phyloP scores from a whole-genome alignment of 2,113 vertebrate species.

The Synchiropus splendidus region DNA sequence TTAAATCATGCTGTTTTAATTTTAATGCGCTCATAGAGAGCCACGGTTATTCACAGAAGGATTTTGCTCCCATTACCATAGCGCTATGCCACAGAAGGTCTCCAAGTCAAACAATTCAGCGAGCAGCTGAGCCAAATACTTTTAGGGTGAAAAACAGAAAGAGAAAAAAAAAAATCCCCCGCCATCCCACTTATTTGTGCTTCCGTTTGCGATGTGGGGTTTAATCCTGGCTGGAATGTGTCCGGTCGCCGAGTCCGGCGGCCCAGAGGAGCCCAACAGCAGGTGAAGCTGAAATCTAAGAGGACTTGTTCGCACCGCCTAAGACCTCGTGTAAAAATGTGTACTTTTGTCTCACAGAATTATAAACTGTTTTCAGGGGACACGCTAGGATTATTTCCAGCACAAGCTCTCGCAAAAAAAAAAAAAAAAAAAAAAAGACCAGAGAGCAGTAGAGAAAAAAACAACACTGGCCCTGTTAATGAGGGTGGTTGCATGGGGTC shows the following conservation, averaged over 20 bases:
- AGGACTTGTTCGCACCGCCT: too few species aligned
- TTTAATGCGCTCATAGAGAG: too few species aligned
- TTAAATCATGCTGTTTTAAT: too few species aligned
- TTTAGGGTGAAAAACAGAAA: neutral
- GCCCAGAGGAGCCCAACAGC: slow-evolving; percentile 46
- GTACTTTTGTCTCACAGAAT: too few species aligned
- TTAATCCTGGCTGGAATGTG: slow-evolving; percentile 67
- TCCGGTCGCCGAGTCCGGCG: too few species aligned
- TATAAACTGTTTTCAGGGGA: neutral
- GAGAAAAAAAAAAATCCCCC: slow-evolving; percentile 16
- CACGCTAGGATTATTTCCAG: slow-evolving; percentile 5
- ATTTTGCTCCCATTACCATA: too few species aligned
- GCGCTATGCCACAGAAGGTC: too few species aligned
- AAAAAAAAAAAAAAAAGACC: slow-evolving; percentile 1
- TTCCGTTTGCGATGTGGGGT: slow-evolving; percentile 38
- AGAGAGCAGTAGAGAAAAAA: slow-evolving; percentile 30
- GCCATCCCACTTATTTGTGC: slow-evolving; percentile 35
- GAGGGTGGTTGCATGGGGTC: slow-evolving; percentile 52
- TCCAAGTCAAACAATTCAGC: too few species aligned
- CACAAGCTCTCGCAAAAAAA: neutral
- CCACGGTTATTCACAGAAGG: too few species aligned
- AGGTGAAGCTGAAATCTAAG: slow-evolving; percentile 54
- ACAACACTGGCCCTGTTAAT: slow-evolving; percentile 55
- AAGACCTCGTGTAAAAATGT: too few species aligned
- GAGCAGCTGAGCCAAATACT: slow-evolving; percentile 4